These are phyloP conservation scores for Aplocera efformata DNA, from an alignment of 2,888 invertebrate species.

Conservation along the genomic window DNA sequence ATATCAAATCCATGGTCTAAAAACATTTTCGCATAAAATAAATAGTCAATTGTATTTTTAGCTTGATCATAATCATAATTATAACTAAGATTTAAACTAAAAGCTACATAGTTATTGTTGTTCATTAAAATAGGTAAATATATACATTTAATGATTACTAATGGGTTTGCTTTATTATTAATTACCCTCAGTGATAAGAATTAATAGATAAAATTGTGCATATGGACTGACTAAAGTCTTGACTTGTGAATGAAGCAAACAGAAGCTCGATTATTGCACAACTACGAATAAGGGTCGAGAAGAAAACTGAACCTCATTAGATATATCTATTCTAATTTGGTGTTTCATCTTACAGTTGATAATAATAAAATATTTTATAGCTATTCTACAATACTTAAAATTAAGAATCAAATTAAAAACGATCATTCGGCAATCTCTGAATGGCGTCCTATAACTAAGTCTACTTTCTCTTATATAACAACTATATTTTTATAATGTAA, in stretches of 20 bases:
- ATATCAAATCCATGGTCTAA: slow-evolving; percentile 48
- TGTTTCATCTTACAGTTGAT: slow-evolving; percentile 43
- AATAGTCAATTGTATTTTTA: slow-evolving; percentile 55
- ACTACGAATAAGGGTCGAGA: slow-evolving; percentile 6
- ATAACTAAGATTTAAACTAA: slow-evolving; percentile 50
- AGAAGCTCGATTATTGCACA: slow-evolving; percentile 6
- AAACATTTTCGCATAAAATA: slow-evolving; percentile 59
- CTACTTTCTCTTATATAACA: slow-evolving; percentile 8
- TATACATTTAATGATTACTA: slow-evolving; percentile 17
- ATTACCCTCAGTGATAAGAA: slow-evolving; percentile 26
- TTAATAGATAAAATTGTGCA: slow-evolving; percentile 36
- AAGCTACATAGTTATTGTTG: slow-evolving; percentile 56
- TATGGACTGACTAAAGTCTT: slow-evolving; percentile 28
- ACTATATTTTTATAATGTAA: slow-evolving; percentile 32
- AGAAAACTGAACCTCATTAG: slow-evolving; percentile 5
- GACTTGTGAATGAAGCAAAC: slow-evolving; percentile 18
- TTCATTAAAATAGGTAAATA: slow-evolving; percentile 54
- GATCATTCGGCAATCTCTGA: slow-evolving; percentile 40
- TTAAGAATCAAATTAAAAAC: slow-evolving; percentile 34
- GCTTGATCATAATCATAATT: slow-evolving; percentile 49
- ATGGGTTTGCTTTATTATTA: slow-evolving; percentile 27
- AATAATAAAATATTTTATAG: slow-evolving; percentile 32
- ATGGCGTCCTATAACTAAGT: slow-evolving; percentile 32
- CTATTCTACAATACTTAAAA: slow-evolving; percentile 32
- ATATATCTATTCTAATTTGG: slow-evolving; percentile 46